Base-by-base conservation (phyloP, 2,888 invertebrate species). In the Stenodera caucasica region DNA sequence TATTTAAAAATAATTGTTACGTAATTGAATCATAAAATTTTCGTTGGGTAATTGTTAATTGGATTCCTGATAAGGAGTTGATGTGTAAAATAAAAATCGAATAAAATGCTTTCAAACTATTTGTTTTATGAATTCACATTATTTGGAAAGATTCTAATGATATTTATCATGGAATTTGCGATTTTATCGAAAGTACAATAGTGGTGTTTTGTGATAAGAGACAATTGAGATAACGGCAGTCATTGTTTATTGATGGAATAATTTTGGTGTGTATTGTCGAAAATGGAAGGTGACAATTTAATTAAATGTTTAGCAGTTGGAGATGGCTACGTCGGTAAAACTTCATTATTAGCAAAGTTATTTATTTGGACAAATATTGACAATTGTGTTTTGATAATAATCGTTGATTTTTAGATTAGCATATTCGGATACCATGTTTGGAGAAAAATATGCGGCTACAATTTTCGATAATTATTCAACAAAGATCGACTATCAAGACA, bases 301-400 rank as follows among this genome's bases (percentile, higher is more conserved):
- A 60, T 67, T 26, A 65, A 61, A 50, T 69, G 69, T 60, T 63
- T 67, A n/a, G 66, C 61, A 15, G 61, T 69, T 9, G 69, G 69
- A 14, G 67, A 69, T 53, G 69, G 69, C 11, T 67, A 51, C 37
- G 65, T 67, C 23, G 69, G 69, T 18, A 69, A 69, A 63, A 67
- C 69, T 12, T 57, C 60, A 14, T 49, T 69, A 12, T 55, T 69
- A 40, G 55, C 57, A 45, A 67, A 66, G 69, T 68, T 58, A 50
- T 30, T 49, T 18, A 51, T 53, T 18, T 49, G 15, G 6, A n/a
- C 2, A 2, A 15, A 37, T 7, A 37, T 37, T 37, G n/a, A n/a
- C n/a, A 15, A 15, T 15, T 15, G 15, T 15, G n/a, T 35, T 29
- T 29, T 29, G 29, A n/a, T n/a, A n/a, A n/a, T n/a, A n/a, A n/a